Evolutionary conservation across 2,113 vertebrate genomes (phyloP).

Genomic region (Rhipidura dahli): DNA sequence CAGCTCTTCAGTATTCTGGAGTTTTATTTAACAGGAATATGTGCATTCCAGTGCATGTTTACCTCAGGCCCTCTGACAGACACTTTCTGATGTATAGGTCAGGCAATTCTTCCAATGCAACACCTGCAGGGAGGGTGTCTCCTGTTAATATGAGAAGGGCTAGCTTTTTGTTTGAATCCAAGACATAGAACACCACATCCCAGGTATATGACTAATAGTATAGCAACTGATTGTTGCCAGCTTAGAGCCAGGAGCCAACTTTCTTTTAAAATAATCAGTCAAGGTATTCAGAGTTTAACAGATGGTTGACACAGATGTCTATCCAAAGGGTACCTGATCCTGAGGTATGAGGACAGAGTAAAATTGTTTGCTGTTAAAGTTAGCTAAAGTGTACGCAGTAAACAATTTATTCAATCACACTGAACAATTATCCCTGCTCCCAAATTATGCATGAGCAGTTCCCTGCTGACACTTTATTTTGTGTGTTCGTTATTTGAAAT

Average conservation of each 20-base stretch:
- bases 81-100: background rate
- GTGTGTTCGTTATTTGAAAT: background rate
- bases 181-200: background rate
- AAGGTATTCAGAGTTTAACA: background rate
- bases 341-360: background rate
- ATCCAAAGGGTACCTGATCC: background rate
- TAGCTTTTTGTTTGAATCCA: background rate
- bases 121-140: background rate
- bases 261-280: background rate
- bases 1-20: background rate
- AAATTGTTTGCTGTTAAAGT: background rate
- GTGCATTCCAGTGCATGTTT: background rate
- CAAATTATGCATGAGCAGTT: background rate
- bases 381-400: background rate
- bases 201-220: background rate
- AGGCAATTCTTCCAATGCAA: background rate
- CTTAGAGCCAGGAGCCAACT: background rate
- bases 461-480: constrained; percentile 16
- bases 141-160: background rate
- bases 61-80: background rate
- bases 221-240: background rate
- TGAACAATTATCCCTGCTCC: background rate
- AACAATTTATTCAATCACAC: background rate
- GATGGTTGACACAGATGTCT: background rate
- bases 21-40: background rate